These are phyloP conservation scores for Dolichomitus sp. DNA, from an alignment of 2,888 invertebrate genomes.

Conservation along the genomic window DNA sequence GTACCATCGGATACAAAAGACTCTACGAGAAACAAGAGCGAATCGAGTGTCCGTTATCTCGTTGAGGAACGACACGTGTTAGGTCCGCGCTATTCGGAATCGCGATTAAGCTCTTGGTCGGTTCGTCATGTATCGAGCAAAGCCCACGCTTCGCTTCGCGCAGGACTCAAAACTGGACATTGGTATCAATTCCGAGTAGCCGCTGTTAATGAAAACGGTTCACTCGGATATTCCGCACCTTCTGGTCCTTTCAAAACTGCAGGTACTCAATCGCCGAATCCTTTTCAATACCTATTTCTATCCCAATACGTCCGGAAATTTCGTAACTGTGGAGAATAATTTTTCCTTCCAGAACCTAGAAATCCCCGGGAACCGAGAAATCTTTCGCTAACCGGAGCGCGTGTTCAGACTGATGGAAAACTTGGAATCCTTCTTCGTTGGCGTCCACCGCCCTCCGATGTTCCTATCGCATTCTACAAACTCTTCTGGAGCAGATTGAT, in stretches of 20 bases:
- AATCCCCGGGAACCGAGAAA: slow-evolving; percentile 89
- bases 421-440: slow-evolving; percentile 90
- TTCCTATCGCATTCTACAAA: slow-evolving; percentile 91
- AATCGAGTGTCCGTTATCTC: slow-evolving; percentile 87
- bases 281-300: background rate
- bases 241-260: slow-evolving; percentile 88
- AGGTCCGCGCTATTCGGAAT: slow-evolving; percentile 89
- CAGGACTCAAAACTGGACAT: slow-evolving; percentile 89
- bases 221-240: slow-evolving; percentile 90
- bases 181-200: slow-evolving; percentile 94
- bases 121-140: slow-evolving; percentile 86
- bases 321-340: background rate
- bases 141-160: slow-evolving; percentile 87
- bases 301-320: background rate
- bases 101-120: slow-evolving; percentile 90
- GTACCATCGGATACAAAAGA: slow-evolving; percentile 1
- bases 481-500: slow-evolving; percentile 92
- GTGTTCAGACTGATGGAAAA: slow-evolving; percentile 79
- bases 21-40: slow-evolving; percentile 5
- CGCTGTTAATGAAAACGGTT: slow-evolving; percentile 91
- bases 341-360: slow-evolving; percentile 86
- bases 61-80: slow-evolving; percentile 91
- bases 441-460: slow-evolving; percentile 91
- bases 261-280: slow-evolving; percentile 65
- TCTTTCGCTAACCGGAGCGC: slow-evolving; percentile 86